Percentiles rank a stretch among this genome's conserved stretches.
These are phyloP conservation scores for Nebria salina DNA, from an alignment of 2,888 invertebrate genomes.

Conservation along the genomic window DNA sequence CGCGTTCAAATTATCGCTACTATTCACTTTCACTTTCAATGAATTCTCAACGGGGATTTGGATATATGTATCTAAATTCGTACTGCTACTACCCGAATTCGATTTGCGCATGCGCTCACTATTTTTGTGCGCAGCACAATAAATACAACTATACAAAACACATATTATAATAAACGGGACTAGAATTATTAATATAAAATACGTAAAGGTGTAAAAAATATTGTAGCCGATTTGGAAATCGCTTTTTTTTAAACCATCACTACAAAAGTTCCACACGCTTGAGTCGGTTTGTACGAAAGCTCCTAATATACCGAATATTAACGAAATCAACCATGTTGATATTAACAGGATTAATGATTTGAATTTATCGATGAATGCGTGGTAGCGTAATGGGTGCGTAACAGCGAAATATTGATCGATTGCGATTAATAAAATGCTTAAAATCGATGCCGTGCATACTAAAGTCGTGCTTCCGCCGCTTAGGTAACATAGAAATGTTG, in stretches of 20 bases:
- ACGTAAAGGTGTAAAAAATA: constrained; percentile 62
- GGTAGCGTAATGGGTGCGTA: constrained; percentile 72
- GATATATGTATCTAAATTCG: constrained; percentile 62
- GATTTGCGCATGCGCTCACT: constrained; percentile 68
- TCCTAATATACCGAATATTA: constrained; percentile 62
- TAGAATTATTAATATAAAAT: constrained; percentile 63
- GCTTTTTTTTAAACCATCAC: constrained; percentile 45
- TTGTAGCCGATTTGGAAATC: constrained; percentile 58
- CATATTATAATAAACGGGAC: constrained; percentile 72
- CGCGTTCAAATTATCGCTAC: constrained; percentile 33
- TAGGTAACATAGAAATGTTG: constrained; percentile 57
- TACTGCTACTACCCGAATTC: constrained; percentile 64
- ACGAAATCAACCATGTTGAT: constrained; percentile 64
- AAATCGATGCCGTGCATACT: constrained; percentile 68
- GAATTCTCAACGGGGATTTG: constrained; percentile 63
- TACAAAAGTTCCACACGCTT: constrained; percentile 63
- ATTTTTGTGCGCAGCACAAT: constrained; percentile 79
- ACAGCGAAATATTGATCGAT: constrained; percentile 75
- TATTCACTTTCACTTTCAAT: constrained; percentile 45
- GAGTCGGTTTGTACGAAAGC: constrained; percentile 62
- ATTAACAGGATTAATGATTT: constrained; percentile 64
- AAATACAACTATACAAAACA: constrained; percentile 79
- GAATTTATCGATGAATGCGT: constrained; percentile 66
- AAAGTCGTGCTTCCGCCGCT: constrained; percentile 72
- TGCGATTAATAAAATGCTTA: constrained; percentile 71